phyloP scores from a whole-genome alignment of 2,797 vertebrate species.

The Chaetophractus vellerosus region DNA sequence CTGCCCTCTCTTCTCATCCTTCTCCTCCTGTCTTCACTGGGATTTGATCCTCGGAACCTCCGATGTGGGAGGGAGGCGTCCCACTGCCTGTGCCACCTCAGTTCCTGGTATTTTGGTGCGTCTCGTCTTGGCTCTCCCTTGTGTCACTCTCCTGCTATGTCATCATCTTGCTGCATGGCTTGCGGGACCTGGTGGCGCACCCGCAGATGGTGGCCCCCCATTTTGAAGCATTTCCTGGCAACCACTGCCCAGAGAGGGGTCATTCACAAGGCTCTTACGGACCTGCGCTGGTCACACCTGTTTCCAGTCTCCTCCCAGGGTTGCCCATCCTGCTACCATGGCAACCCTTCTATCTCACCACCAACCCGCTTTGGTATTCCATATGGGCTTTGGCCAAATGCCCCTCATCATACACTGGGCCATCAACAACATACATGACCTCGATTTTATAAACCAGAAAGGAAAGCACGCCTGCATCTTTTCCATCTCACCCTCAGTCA shows the following conservation, averaged over 20 bases:
- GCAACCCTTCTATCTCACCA: background rate
- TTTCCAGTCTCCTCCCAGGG: background rate
- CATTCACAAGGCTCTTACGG: background rate
- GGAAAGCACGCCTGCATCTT: background rate
- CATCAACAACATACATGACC: background rate
- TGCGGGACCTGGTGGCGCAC: no score
- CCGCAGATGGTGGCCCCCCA: no score
- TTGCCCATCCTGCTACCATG: background rate
- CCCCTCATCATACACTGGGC: background rate
- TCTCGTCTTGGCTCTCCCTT: no score
- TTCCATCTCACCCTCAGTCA: background rate
- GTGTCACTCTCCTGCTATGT: no score
- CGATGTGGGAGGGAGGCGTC: no score
- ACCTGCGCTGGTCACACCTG: background rate
- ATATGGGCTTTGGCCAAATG: background rate
- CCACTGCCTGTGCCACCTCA: no score
- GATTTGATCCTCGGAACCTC: no score
- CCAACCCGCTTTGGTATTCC: background rate
- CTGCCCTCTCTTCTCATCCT: no score
- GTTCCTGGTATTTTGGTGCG: no score
- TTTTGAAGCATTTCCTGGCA: background rate
- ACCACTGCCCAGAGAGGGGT: background rate
- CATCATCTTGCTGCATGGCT: no score
- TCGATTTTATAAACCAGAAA: background rate
- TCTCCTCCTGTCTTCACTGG: no score